Conservation (phyloP, 2,888 invertebrate genomes). For the Dryomyza anilis region DNA sequence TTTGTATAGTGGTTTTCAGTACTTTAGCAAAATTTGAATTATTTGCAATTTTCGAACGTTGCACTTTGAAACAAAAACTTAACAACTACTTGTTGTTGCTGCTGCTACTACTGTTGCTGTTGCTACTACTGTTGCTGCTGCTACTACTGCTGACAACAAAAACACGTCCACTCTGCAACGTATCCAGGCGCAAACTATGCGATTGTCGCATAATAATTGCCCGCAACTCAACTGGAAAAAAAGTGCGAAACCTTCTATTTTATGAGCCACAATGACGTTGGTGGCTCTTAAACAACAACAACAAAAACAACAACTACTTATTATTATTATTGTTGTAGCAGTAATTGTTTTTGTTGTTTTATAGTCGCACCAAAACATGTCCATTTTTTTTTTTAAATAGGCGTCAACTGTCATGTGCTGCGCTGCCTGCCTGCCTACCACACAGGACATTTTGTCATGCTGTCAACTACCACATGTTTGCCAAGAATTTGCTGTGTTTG, state of each 20-base stretch:
- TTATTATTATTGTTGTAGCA: conserved; percentile 3
- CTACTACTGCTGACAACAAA: too few relatives aligned
- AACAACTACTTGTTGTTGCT: too few relatives aligned
- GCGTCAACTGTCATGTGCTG: too few relatives aligned
- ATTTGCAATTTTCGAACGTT: too few relatives aligned
- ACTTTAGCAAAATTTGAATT: too few relatives aligned
- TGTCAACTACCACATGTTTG: conserved; percentile 17
- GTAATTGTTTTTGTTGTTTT: conserved; percentile 21
- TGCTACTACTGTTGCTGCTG: too few relatives aligned
- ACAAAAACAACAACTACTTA: conserved; percentile 17
- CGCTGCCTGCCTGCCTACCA: too few relatives aligned
- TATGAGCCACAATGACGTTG: conserved; percentile 25
- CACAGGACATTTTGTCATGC: conserved; percentile 8
- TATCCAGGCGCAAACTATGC: conserved; percentile 52
- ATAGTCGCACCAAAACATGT: conserved; percentile 17
- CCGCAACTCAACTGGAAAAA: conserved; percentile 39
- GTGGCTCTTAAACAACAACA: not conserved
- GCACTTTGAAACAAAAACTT: too few relatives aligned
- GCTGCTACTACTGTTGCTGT: too few relatives aligned
- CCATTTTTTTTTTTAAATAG: conserved; percentile 33
- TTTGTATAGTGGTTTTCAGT: too few relatives aligned
- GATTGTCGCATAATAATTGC: conserved; percentile 51
- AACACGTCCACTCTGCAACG: conserved; percentile 56
- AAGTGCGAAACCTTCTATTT: conserved; percentile 17
- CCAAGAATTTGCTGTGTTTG: too few relatives aligned